Percentiles rank a stretch among this genome's conserved stretches.
phyloP scores from a whole-genome alignment of 2,888 invertebrate genomes.

The Abscondita cerata region DNA sequence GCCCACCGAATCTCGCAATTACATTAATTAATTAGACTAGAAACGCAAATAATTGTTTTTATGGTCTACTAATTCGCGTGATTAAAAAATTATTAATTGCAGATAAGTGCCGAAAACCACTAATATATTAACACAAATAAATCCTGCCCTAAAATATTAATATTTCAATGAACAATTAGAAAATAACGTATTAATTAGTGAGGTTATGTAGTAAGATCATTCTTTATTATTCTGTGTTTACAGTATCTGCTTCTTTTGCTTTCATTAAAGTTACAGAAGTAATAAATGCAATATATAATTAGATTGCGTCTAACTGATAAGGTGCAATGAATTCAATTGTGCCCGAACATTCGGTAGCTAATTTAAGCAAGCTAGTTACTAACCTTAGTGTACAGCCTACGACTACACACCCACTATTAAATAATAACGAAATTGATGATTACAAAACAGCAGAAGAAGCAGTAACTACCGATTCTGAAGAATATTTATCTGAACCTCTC shows the following conservation, averaged over 20 bases:
- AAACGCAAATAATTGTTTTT: slow-evolving; percentile 24
- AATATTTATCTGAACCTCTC: slow-evolving; percentile 53
- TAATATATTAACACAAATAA: no score
- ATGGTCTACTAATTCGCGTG: slow-evolving; percentile 20
- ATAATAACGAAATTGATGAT: slow-evolving; percentile 41
- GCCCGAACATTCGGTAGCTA: not conserved
- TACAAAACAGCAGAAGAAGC: slow-evolving; percentile 51
- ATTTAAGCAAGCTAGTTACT: not conserved
- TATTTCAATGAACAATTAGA: no score
- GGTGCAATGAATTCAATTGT: not conserved
- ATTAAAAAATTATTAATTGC: not conserved
- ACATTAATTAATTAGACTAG: slow-evolving; percentile 19
- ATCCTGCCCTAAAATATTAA: no score
- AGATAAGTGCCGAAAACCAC: no score
- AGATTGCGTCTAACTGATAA: no score
- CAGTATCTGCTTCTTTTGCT: no score
- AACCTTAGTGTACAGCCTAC: slow-evolving; percentile 21
- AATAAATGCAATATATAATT: no score
- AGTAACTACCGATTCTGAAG: slow-evolving; percentile 54
- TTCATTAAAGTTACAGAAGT: no score
- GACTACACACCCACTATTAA: slow-evolving; percentile 34
- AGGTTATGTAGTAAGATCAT: no score
- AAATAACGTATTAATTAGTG: not conserved
- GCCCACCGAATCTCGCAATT: no score
- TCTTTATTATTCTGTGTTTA: no score